A percentile compares a stretch with the other conserved stretches of the same genome.
Conservation (phyloP, 2,797 vertebrate species). For the Sphaeramia orbicularis region DNA sequence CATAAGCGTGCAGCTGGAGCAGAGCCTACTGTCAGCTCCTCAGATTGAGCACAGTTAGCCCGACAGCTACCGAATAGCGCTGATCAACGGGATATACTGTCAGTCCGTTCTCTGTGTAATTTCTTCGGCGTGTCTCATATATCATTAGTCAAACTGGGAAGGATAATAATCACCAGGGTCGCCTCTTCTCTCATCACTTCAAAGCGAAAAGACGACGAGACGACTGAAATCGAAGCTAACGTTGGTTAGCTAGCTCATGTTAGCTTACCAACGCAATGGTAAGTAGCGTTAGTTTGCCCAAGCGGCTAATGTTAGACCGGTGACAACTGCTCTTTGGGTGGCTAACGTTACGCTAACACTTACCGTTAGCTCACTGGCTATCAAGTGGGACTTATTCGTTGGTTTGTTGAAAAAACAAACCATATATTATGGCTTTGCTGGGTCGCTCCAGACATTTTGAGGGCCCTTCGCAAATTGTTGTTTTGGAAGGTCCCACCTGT, state of each 20-base stretch:
- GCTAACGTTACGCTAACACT: slow-evolving; percentile 52
- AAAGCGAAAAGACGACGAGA: slow-evolving; percentile 35
- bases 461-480: slow-evolving; percentile 30
- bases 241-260: slow-evolving; percentile 73
- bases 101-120: not conserved
- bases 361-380: slow-evolving; percentile 5
- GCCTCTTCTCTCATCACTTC: slow-evolving; percentile 20
- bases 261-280: slow-evolving; percentile 76
- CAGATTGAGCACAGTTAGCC: slow-evolving; percentile 63
- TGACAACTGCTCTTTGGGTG: slow-evolving; percentile 46
- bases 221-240: slow-evolving; percentile 66
- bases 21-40: slow-evolving; percentile 55
- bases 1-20: slow-evolving; percentile 54
- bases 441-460: not conserved
- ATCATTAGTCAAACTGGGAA: slow-evolving; percentile 1
- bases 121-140: not conserved
- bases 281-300: slow-evolving; percentile 59
- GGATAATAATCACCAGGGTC: not conserved
- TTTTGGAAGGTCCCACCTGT: slow-evolving; percentile 55
- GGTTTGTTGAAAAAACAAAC: not conserved
- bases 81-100: not conserved
- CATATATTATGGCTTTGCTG: not conserved
- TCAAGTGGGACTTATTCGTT: not conserved
- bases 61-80: slow-evolving; percentile 35
- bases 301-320: slow-evolving; percentile 49